Evolutionary conservation across 2,797 vertebrate species (phyloP), one percentile per base, ranked within the genome.

Genomic region (Rhinatrema bivittatum): DNA sequence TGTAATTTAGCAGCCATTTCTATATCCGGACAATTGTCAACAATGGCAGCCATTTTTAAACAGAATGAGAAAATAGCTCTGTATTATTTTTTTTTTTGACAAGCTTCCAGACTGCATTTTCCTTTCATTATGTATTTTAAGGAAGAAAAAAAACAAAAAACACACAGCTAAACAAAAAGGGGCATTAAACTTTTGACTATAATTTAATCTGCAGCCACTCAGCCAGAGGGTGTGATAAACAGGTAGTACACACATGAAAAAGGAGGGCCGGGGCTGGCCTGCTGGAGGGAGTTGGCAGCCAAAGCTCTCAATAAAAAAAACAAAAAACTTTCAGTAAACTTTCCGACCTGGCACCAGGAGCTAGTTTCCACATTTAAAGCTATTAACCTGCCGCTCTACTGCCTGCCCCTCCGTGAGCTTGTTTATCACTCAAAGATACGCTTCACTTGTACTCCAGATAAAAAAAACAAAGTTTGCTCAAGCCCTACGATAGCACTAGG

Each of bases 1-100:
- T 69, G 60, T 58, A 42, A 68, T 70, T 75, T 74, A 56, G 36
- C 67, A 76, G 57, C 55, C 53, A 65, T 66, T 62, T 72, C 56
- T 59, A 61, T 45, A 63, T 34, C 56, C 45, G 40, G 53, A 52
- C 39, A 67, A 50, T 52, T 65, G 60, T 36, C 55, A 76, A 64
- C 64, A 70, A 61, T 55, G 36, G 38, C 47, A 50, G 42, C 27
- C 38, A 49, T 52, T 59, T 70, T 46, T 38, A 51, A 49, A 39
- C 53, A 68, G 52, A 70, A 61, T 26, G 42, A 40, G 39, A 60
- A 69, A 70, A 76, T 36, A 59, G 32, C 53, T 47, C 47, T 51
- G 45, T 25, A 23, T 60, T 70, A n/a, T n/a, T n/a, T n/a, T n/a
- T n/a, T n/a, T n/a, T n/a, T 75, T 29, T 39, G 53, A 72, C 74